Evolutionary conservation across 2,797 vertebrate genomes (phyloP).

Genomic region (Allochrocebus solatus): DNA sequence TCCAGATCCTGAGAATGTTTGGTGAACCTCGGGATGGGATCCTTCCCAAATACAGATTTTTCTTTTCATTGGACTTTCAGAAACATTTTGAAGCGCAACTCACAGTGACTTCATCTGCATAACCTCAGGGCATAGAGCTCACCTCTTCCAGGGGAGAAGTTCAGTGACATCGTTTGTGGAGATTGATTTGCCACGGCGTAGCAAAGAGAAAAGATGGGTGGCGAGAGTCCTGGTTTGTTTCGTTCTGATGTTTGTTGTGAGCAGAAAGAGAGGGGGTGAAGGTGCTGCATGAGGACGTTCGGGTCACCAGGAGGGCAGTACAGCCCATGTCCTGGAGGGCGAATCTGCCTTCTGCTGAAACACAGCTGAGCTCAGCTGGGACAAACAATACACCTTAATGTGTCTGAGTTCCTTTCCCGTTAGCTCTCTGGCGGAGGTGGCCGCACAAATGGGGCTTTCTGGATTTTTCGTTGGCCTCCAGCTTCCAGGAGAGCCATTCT

Average conservation of each 20-base stretch:
- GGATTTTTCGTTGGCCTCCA: not conserved
- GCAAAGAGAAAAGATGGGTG: not conserved
- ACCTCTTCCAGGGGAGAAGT: not conserved
- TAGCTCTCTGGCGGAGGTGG: not conserved
- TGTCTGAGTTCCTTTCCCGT: not conserved
- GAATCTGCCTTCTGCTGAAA: not conserved
- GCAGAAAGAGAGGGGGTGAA: not conserved
- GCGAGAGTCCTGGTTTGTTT: not conserved
- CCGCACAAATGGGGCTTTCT: not conserved
- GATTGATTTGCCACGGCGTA: constrained; percentile 25
- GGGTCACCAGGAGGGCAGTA: not conserved
- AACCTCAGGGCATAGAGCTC: not conserved
- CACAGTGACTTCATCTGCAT: not conserved
- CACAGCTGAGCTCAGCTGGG: not conserved
- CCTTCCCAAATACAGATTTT: not conserved
- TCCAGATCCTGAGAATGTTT: not conserved
- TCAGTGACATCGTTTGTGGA: not conserved
- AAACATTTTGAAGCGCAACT: constrained; percentile 30
- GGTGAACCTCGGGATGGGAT: not conserved
- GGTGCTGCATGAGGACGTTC: not conserved
- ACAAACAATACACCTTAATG: not conserved
- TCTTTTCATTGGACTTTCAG: not conserved
- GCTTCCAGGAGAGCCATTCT: not conserved
- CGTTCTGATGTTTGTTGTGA: not conserved
- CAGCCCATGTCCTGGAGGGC: not conserved